Conservation (phyloP, 2,113 vertebrate genomes). For the Phycodurus eques region DNA sequence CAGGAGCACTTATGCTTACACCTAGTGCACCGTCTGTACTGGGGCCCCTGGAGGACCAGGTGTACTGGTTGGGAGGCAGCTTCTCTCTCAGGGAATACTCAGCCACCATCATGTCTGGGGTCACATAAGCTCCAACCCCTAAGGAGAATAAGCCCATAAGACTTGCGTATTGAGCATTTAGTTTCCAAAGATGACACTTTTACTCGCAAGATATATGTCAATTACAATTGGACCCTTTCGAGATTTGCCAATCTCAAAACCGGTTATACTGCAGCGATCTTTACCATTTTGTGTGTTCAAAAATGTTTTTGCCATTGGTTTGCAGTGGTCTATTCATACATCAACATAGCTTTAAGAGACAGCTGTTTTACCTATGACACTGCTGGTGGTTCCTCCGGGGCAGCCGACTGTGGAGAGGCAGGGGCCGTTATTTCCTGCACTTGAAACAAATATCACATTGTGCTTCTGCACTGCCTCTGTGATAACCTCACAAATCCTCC, state of each 20-base stretch:
- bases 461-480: slow-evolving; percentile 97
- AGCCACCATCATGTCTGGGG: slow-evolving; percentile 98
- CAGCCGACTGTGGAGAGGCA: slow-evolving; percentile 97
- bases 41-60: slow-evolving; percentile 96
- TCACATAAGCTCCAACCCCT: slow-evolving; percentile 98
- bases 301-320: neutral
- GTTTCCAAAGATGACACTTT: neutral
- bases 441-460: slow-evolving; percentile 95
- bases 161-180: neutral
- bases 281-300: neutral
- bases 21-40: slow-evolving; percentile 93
- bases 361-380: slow-evolving; percentile 84
- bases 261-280: neutral
- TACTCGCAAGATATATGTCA: neutral
- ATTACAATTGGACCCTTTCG: neutral
- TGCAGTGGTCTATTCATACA: neutral
- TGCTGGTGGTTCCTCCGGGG: slow-evolving; percentile 92
- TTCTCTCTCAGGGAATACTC: slow-evolving; percentile 98
- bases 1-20: slow-evolving; percentile 95
- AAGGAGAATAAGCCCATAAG: neutral
- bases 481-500: slow-evolving; percentile 97
- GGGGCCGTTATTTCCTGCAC: slow-evolving; percentile 95
- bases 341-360: neutral
- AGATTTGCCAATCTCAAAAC: neutral
- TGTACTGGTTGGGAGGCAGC: slow-evolving; percentile 95